Percentiles rank a stretch among this genome's conserved stretches.
Evolutionary conservation across 2,113 vertebrate genomes (phyloP).

Genomic region (Silurus meridionalis): DNA sequence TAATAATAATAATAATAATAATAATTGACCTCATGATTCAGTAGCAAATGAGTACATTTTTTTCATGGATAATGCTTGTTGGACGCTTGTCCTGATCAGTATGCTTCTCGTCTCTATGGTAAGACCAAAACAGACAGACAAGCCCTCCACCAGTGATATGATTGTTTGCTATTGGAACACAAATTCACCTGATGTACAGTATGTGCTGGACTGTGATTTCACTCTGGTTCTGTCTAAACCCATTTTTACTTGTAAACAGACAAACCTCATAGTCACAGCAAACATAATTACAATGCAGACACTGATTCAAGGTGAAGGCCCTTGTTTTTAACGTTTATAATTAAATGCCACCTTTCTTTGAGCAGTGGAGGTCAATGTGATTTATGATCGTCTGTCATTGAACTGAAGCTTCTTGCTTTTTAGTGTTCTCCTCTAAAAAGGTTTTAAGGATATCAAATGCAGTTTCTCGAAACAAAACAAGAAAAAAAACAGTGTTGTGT

Average conservation of each 20-base stretch:
- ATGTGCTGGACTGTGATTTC: conserved; percentile 42
- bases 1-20: not conserved
- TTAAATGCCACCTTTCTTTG: conserved; percentile 30
- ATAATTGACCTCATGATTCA: not conserved
- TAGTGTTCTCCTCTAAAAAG: conserved; percentile 3
- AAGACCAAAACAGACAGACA: not conserved
- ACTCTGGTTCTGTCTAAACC: conserved; percentile 35
- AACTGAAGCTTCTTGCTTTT: not conserved
- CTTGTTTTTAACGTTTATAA: conserved; percentile 14
- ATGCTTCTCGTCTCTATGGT: not conserved
- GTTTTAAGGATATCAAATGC: not conserved
- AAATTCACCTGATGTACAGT: not conserved
- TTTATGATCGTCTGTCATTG: conserved; percentile 29
- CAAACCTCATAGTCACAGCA: conserved; percentile 37
- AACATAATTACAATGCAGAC: conserved; percentile 55
- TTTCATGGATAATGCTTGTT: not conserved
- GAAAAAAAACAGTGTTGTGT: not conserved
- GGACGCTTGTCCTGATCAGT: not conserved
- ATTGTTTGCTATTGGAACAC: not conserved
- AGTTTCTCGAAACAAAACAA: not conserved
- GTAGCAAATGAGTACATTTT: not conserved
- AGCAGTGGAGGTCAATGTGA: conserved; percentile 35
- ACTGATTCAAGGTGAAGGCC: conserved; percentile 30
- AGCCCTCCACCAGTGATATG: not conserved
- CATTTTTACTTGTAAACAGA: conserved; percentile 37